A percentile compares a stretch with the other conserved stretches of the same genome.
Conservation (phyloP, 2,797 vertebrate species). For the Brachyrhaphis roseni region DNA sequence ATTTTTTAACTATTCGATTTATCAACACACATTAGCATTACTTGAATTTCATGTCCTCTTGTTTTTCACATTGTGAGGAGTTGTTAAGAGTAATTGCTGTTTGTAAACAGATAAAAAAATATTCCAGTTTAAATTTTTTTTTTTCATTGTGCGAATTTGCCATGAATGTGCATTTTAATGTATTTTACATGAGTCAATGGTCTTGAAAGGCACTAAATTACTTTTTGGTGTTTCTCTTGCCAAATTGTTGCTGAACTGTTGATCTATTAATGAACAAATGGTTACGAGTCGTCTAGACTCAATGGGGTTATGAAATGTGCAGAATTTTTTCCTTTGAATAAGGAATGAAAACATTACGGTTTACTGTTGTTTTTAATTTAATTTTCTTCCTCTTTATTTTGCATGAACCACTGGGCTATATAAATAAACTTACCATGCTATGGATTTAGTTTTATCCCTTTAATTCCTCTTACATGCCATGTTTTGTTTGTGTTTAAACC, state of each 20-base stretch:
- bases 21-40: not conserved
- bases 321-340: not conserved
- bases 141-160: not conserved
- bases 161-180: not conserved
- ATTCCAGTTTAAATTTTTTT: not conserved
- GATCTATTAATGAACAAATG: not conserved
- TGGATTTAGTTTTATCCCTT: not conserved
- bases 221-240: not conserved
- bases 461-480: not conserved
- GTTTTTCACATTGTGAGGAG: not conserved
- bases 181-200: not conserved
- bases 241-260: not conserved
- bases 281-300: not conserved
- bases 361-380: not conserved
- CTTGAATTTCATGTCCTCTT: not conserved
- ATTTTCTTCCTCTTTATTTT: not conserved
- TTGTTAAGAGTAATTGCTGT: not conserved
- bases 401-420: not conserved
- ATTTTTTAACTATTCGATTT: not conserved
- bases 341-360: not conserved
- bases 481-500: slow-evolving; percentile 12
- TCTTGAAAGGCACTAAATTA: not conserved
- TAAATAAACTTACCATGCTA: not conserved
- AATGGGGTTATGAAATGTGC: not conserved
- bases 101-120: not conserved